Conservation (phyloP, 1,140 invertebrate genomes). For the Camponotus vicinus region DNA sequence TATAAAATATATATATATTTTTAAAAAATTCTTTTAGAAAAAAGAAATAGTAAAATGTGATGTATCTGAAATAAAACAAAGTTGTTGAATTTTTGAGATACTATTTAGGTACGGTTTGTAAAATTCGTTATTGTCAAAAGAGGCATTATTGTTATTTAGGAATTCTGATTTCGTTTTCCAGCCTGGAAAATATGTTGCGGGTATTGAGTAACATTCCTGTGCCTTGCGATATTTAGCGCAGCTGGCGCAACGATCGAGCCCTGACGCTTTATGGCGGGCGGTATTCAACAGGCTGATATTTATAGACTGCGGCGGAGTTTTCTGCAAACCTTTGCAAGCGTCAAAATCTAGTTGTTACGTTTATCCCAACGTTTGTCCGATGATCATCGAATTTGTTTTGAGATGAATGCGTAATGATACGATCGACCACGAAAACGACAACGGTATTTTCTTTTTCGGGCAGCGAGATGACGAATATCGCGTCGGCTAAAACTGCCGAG, state of each 20-base stretch:
- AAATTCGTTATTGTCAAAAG: background rate
- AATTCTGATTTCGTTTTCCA: slow-evolving; percentile 47
- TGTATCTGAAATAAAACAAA: no score
- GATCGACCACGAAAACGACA: no score
- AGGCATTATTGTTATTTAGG: slow-evolving; percentile 3
- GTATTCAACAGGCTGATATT: slow-evolving; percentile 82
- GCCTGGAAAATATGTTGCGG: slow-evolving; percentile 50
- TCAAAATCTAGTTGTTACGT: slow-evolving; percentile 76
- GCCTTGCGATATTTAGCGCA: slow-evolving; percentile 61
- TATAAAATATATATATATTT: background rate
- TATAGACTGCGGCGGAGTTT: slow-evolving; percentile 80
- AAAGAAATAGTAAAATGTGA: no score
- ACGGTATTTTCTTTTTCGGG: slow-evolving; percentile 6
- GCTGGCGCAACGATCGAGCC: slow-evolving; percentile 67
- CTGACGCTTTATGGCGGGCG: slow-evolving; percentile 72
- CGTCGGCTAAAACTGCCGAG: background rate
- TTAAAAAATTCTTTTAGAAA: no score
- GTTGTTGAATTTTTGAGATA: background rate
- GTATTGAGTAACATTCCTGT: background rate
- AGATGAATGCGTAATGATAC: background rate
- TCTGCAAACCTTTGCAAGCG: slow-evolving; percentile 75
- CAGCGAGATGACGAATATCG: background rate
- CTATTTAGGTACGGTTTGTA: background rate
- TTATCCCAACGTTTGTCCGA: slow-evolving; percentile 49
- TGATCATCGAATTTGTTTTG: slow-evolving; percentile 31